Evolutionary conservation across 2,797 vertebrate species (phyloP).

Genomic region (Sorex maritimensis): DNA sequence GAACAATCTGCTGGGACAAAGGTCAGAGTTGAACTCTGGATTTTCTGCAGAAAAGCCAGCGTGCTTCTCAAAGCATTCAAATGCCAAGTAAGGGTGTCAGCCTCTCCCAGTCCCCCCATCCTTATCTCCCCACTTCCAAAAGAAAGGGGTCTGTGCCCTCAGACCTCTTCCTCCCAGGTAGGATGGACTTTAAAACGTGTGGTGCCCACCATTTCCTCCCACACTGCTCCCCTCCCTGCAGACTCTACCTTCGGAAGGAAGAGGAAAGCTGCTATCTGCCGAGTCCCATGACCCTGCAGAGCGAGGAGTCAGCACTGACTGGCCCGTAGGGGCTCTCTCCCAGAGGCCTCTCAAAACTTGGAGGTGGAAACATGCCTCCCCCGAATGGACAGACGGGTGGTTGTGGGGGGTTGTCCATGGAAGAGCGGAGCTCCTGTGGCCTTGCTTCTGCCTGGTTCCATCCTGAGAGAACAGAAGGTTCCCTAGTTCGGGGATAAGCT

Average conservation of each 20-base stretch:
- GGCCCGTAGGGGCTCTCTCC: constrained; percentile 43
- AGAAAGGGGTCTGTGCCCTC: neutral
- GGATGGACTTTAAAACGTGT: neutral
- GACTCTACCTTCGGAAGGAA: constrained; percentile 18
- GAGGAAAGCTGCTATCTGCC: constrained; percentile 1
- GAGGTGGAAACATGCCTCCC: constrained; percentile 67
- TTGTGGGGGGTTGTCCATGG: neutral
- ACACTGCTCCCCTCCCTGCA: neutral
- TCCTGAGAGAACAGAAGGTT: neutral
- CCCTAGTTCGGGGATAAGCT: neutral
- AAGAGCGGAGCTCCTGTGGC: neutral
- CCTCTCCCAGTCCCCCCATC: neutral
- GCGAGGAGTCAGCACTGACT: constrained; percentile 48
- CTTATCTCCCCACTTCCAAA: neutral
- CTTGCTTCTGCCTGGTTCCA: constrained; percentile 30
- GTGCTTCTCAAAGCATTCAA: neutral
- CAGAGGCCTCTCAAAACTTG: constrained; percentile 60
- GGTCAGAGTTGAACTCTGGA: neutral
- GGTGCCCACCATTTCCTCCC: neutral
- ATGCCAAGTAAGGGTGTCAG: neutral
- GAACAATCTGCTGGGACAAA: constrained; percentile 56
- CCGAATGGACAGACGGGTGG: constrained; percentile 18
- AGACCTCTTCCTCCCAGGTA: neutral
- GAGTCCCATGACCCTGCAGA: constrained; percentile 26
- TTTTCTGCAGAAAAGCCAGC: neutral